Evolutionary conservation across 2,797 vertebrate genomes (phyloP).

Genomic region (Molossus molossus): DNA sequence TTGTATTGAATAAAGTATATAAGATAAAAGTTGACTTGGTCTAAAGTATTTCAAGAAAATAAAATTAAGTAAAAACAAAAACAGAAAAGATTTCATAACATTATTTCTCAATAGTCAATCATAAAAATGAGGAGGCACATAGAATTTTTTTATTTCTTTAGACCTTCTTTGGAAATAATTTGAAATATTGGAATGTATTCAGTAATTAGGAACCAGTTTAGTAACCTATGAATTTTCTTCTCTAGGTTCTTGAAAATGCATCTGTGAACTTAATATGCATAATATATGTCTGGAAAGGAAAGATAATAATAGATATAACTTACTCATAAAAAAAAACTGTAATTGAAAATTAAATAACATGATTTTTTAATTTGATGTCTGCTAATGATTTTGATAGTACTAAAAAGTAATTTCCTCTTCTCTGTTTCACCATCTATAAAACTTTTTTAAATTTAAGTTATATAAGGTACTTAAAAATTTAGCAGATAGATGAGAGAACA

Average conservation of each 20-base stretch:
- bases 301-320: neutral
- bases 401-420: neutral
- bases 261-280: neutral
- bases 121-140: neutral
- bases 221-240: neutral
- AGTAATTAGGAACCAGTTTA: neutral
- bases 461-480: neutral
- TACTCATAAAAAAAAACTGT: neutral
- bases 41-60: slow-evolving; percentile 39
- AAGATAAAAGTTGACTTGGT: neutral
- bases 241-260: neutral
- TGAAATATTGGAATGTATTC: neutral
- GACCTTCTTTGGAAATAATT: slow-evolving; percentile 23
- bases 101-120: neutral
- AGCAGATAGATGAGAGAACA: neutral
- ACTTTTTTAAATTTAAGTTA: neutral
- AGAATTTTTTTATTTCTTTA: slow-evolving; percentile 47
- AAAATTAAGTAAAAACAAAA: neutral
- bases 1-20: neutral
- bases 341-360: slow-evolving; percentile 40
- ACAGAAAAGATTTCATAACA: neutral
- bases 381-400: neutral
- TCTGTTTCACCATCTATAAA: neutral
- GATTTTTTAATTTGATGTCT: neutral
- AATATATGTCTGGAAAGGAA: neutral